These are phyloP conservation scores for Atrina japonica DNA, from an alignment of 2,888 invertebrate species.

Conservation along the genomic window DNA sequence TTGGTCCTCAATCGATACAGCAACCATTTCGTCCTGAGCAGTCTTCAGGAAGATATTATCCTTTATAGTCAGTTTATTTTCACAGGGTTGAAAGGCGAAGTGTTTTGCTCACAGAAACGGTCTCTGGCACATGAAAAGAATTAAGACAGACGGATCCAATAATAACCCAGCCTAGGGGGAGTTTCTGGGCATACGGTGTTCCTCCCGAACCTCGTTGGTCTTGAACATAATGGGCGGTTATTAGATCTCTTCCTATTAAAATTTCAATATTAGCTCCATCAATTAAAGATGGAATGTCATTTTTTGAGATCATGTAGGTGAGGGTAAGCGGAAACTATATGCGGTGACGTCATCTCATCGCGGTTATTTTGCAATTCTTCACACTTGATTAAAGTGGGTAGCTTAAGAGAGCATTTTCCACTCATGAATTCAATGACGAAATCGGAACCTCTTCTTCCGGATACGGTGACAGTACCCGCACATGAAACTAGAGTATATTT, in stretches of 20 bases:
- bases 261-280: conserved; percentile 1
- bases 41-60: conserved; percentile 12
- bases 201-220: neutral
- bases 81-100: conserved; percentile 4
- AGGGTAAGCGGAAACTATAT: neutral
- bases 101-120: conserved; percentile 5
- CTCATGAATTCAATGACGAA: conserved; percentile 18
- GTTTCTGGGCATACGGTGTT: conserved; percentile 8
- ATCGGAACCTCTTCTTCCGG: conserved; percentile 10
- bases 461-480: conserved; percentile 2
- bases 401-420: conserved; percentile 6
- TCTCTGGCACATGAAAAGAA: neutral
- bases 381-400: conserved; percentile 26
- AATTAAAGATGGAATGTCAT: neutral
- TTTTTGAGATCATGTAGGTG: conserved; percentile 10
- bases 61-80: neutral
- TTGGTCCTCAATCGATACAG: conserved; percentile 27
- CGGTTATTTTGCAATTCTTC: conserved; percentile 20
- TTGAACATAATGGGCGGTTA: conserved; percentile 4
- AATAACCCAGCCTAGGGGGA: conserved; percentile 15
- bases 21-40: conserved; percentile 11
- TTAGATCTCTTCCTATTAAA: conserved; percentile 15
- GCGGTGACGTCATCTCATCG: conserved; percentile 28
- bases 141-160: conserved; percentile 3
- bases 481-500: conserved; percentile 19